These are phyloP conservation scores for Aplocera efformata DNA, from an alignment of 2,888 invertebrate genomes.

Conservation along the genomic window DNA sequence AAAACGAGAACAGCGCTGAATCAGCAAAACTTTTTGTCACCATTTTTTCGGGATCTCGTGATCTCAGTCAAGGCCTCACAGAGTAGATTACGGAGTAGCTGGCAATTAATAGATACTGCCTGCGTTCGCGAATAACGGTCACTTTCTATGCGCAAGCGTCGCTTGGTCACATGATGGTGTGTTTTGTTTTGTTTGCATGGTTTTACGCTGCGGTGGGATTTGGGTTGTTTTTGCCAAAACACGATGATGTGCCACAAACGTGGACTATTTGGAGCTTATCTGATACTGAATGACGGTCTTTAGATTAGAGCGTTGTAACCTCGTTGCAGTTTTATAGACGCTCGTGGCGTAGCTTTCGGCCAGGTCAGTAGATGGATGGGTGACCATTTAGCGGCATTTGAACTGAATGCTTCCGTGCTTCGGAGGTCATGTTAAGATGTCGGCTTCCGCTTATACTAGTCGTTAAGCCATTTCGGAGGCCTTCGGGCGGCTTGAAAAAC, in stretches of 20 bases:
- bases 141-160: conserved; percentile 8
- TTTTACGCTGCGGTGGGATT: not conserved
- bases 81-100: not conserved
- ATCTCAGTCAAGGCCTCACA: conserved; percentile 18
- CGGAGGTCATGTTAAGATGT: too few species aligned
- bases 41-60: conserved; percentile 13
- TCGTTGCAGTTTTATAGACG: too few species aligned
- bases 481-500: too few species aligned
- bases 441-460: too few species aligned
- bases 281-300: too few species aligned
- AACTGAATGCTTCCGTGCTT: too few species aligned
- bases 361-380: too few species aligned
- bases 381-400: too few species aligned
- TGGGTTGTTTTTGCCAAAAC: not conserved
- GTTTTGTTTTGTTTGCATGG: conserved; percentile 5
- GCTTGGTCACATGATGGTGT: conserved; percentile 12
- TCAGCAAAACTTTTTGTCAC: conserved; percentile 5
- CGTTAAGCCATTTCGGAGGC: too few species aligned
- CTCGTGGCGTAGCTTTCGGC: too few species aligned
- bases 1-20: not conserved
- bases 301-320: too few species aligned
- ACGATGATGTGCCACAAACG: not conserved
- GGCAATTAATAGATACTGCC: not conserved
- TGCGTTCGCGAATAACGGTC: conserved; percentile 2
- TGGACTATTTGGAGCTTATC: not conserved